Evolutionary conservation across 2,888 invertebrate genomes (phyloP).

Genomic region (Luperina testacea): DNA sequence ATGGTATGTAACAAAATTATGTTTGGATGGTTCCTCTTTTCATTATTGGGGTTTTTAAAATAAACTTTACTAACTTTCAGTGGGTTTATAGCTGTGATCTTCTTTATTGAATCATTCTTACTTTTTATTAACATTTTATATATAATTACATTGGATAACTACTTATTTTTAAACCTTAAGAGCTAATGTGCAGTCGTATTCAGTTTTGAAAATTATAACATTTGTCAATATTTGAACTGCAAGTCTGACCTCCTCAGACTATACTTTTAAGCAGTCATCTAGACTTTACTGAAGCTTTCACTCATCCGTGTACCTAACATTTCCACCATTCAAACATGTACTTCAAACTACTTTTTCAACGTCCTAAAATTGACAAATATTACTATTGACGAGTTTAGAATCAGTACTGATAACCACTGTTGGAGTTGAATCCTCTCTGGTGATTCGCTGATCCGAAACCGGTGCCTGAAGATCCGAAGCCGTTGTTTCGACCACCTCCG

Average conservation of each 20-base stretch:
- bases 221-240: constrained; percentile 50
- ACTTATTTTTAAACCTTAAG: constrained; percentile 30
- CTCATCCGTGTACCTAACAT: neutral
- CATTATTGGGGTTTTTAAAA: neutral
- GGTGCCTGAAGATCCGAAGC: constrained; percentile 51
- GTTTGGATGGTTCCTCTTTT: neutral
- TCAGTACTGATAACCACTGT: constrained; percentile 76
- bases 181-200: constrained; percentile 23
- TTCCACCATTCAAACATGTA: neutral
- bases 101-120: constrained; percentile 45
- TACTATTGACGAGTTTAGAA: neutral
- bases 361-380: constrained; percentile 41
- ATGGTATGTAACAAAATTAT: neutral
- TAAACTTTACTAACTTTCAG: neutral
- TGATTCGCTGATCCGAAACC: constrained; percentile 67
- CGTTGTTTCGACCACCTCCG: constrained; percentile 52
- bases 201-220: constrained; percentile 4
- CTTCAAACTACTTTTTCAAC: neutral
- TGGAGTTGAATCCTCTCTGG: constrained; percentile 74
- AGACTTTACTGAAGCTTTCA: neutral
- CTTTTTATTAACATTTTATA: constrained; percentile 7
- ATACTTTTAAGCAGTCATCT: too few relatives aligned
- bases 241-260: neutral
- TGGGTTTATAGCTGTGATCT: constrained; percentile 51
- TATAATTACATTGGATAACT: constrained; percentile 45